Evolutionary conservation across 2,888 invertebrate species (phyloP), one percentile per base, ranked within the genome.

Genomic region (Drosophila anomalata): DNA sequence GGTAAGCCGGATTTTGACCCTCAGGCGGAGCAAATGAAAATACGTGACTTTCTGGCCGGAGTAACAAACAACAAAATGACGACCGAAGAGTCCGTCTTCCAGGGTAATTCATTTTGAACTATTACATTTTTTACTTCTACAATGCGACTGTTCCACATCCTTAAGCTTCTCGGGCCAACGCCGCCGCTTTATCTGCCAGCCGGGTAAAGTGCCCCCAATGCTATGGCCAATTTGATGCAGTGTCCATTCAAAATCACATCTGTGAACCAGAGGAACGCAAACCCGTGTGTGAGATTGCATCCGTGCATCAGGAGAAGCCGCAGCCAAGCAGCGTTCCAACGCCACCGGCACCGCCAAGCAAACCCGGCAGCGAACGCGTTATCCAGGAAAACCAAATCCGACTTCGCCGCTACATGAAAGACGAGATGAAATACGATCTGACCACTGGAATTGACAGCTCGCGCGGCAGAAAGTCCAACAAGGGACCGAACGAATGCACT

Each of bases 311-410:
- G 17, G 50, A 50, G 7, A 50, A 31, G 31, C 11, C 51, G 0
- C 51, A 11, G 6, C 36, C 36, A 6, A 36, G 36, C 36, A 14
- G 1, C 3, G 17, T 24, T 4, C 7, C 53, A 1, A 17, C 39
- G 1, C 33, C 42, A 26, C 60, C 46, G 1, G 17, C 24, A 22
- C 61, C 47, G 0, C 14, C 54, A 5, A 75, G 48, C 41, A 86
- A 86, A 17, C 53, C 80, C 2, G 11, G 60, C 7, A 85, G 86
- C 17, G 75, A 86, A 33, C 89, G 91, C 0, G 71, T 91, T 24
- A 72, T 91, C 7, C 66, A 82, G 6, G 92, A 92, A 73, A 92
- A 92, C 53, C 91, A 91, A 71, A 88, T 89, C n/a, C 89, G 90
- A 8, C 84, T 91, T 6, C 80, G 90, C 6, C 90, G 91, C 2